A percentile compares a stretch with the other conserved stretches of the same genome.
phyloP scores from a whole-genome alignment of 1,140 invertebrate species.

The Cataglyphis hispanica region DNA sequence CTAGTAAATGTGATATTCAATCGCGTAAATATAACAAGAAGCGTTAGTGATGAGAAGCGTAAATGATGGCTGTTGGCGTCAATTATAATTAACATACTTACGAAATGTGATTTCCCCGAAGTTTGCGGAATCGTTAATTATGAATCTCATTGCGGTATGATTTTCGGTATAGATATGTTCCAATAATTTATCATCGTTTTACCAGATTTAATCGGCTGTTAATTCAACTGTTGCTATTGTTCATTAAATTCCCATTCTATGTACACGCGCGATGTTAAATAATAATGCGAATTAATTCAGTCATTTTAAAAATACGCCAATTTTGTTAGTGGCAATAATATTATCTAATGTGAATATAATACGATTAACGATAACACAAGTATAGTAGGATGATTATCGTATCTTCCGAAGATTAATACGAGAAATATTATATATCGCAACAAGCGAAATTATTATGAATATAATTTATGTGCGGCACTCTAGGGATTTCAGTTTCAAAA shows the following conservation, averaged over 20 bases:
- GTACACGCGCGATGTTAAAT: constrained; percentile 55
- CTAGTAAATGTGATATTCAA: neutral
- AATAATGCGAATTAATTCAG: constrained; percentile 54
- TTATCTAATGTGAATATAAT: neutral
- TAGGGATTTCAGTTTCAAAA: constrained; percentile 42
- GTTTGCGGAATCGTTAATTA: constrained; percentile 59
- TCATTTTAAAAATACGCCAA: constrained; percentile 42
- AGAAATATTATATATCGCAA: constrained; percentile 11
- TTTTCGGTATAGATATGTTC: constrained; percentile 49
- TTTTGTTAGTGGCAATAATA: constrained; percentile 4
- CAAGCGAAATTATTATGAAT: constrained; percentile 8
- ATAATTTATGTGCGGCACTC: constrained; percentile 15
- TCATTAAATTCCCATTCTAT: constrained; percentile 60
- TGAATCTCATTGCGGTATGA: neutral
- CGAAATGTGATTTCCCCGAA: constrained; percentile 19
- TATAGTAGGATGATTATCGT: neutral
- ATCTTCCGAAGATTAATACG: constrained; percentile 23
- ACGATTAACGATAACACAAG: neutral
- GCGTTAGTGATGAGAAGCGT: too few relatives aligned
- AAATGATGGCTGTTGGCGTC: constrained; percentile 6
- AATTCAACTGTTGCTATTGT: constrained; percentile 65
- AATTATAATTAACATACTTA: constrained; percentile 24
- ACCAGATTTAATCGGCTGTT: constrained; percentile 64
- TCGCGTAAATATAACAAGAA: neutral
- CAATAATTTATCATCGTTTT: constrained; percentile 63